Evolutionary conservation across 2,797 vertebrate genomes (phyloP), one percentile per base, ranked within the genome.

Genomic region (Chloroceryle amazona): DNA sequence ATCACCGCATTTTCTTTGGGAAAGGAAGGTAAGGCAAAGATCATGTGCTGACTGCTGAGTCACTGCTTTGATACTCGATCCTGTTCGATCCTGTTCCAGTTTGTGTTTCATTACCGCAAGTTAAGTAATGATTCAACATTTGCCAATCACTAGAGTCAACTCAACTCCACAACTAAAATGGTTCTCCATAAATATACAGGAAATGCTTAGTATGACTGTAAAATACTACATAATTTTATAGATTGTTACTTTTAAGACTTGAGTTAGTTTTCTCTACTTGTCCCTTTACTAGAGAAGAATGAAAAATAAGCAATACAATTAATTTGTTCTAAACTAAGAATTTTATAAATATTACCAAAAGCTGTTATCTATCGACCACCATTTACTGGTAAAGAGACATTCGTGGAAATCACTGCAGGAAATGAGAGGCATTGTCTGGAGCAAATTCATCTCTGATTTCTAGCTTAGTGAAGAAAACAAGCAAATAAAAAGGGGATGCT

Each of bases 61-160:
- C 91, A 94, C 5, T 94, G 44, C 62, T 96, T 94, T 96, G 78
- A 95, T 89, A 94, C 95, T 93, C n/a, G 3, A 54, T 15, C 4
- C 12, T 37, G 37, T 37, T 37, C 37, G 9, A 37, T 37, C n/a
- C n/a, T 28, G 0, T 87, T 92, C 80, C 94, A 91, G 65, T 86
- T 84, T 2, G 5, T 65, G 61, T 54, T 91, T 96, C 79, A 89
- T 85, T 51, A 11, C 58, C 18, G 67, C 75, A 54, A 1, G 1
- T 13, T 68, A 46, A 83, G 54, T 87, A 66, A 72, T 33, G 28
- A 71, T 49, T 74, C 84, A 66, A 83, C 29, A 8, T 54, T 51
- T 51, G 47, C 49, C 54, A 85, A 44, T 42, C 33, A 26, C 60
- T 57, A 52, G 4, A 74, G 61, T 81, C 76, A 93, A 75, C 33